A percentile compares a stretch with the other conserved stretches of the same genome.
phyloP scores from a whole-genome alignment of 2,797 vertebrate species.

The Sylvilagus floridanus region DNA sequence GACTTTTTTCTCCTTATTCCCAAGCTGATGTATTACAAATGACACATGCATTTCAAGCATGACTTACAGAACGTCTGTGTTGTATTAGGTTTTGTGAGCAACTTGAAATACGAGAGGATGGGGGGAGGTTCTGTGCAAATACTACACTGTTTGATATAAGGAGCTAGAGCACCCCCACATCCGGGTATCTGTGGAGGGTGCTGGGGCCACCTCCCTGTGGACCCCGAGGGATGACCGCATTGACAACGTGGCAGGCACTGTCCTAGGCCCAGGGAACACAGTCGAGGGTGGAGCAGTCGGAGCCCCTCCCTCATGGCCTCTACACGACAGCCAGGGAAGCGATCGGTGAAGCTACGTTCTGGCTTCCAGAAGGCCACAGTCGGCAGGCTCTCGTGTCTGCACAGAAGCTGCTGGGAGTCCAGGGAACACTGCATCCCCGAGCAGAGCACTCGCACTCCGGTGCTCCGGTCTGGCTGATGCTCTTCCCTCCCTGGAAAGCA shows the following conservation, averaged over 20 bases:
- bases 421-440: not conserved
- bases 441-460: not conserved
- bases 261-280: not conserved
- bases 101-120: no score
- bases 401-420: not conserved
- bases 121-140: no score
- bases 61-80: no score
- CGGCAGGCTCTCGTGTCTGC: not conserved
- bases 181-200: no score
- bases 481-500: not conserved
- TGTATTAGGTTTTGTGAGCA: no score
- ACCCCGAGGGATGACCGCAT: no score
- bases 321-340: not conserved
- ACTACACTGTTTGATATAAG: no score
- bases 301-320: not conserved
- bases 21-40: no score
- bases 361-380: not conserved
- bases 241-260: not conserved
- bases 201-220: no score
- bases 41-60: no score
- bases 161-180: no score
- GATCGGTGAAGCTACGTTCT: not conserved
- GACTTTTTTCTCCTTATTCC: no score
- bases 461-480: rapidly evolving
- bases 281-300: not conserved